phyloP scores from a whole-genome alignment of 2,888 invertebrate genomes.

The Deilephila porcellus region DNA sequence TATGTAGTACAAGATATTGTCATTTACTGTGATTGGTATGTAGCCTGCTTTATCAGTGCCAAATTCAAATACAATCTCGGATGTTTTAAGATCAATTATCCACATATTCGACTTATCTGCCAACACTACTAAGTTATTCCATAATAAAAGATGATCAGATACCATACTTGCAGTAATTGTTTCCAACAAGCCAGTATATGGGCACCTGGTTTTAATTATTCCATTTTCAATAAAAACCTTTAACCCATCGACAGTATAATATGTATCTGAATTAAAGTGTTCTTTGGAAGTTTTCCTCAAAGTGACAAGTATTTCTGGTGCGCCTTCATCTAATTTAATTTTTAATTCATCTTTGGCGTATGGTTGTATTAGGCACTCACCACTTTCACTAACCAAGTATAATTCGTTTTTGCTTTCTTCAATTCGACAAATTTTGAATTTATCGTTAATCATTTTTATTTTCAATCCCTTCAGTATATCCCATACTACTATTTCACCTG shows the following conservation, averaged over 20 bases:
- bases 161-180: slow-evolving; percentile 44
- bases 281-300: slow-evolving; percentile 51
- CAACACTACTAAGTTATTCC: slow-evolving; percentile 62
- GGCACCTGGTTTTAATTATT: slow-evolving; percentile 57
- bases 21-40: slow-evolving; percentile 58
- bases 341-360: slow-evolving; percentile 51
- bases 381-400: slow-evolving; percentile 67
- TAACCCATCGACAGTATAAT: slow-evolving; percentile 50
- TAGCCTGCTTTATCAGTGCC: slow-evolving; percentile 52
- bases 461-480: slow-evolving; percentile 52
- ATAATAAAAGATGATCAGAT: slow-evolving; percentile 54
- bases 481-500: slow-evolving; percentile 61
- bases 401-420: slow-evolving; percentile 48
- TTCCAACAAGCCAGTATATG: slow-evolving; percentile 61
- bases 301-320: slow-evolving; percentile 48
- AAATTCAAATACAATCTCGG: slow-evolving; percentile 58
- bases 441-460: slow-evolving; percentile 56
- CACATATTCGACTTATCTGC: slow-evolving; percentile 62
- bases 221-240: slow-evolving; percentile 51
- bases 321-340: slow-evolving; percentile 49
- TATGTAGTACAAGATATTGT: slow-evolving; percentile 67
- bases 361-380: slow-evolving; percentile 59
- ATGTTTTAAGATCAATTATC: slow-evolving; percentile 60
- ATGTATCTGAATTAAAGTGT: not conserved
- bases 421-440: slow-evolving; percentile 60